Percentiles rank a stretch among this genome's conserved stretches.
These are phyloP conservation scores for Ditula angustiorana DNA, from an alignment of 2,888 invertebrate species.

Conservation along the genomic window DNA sequence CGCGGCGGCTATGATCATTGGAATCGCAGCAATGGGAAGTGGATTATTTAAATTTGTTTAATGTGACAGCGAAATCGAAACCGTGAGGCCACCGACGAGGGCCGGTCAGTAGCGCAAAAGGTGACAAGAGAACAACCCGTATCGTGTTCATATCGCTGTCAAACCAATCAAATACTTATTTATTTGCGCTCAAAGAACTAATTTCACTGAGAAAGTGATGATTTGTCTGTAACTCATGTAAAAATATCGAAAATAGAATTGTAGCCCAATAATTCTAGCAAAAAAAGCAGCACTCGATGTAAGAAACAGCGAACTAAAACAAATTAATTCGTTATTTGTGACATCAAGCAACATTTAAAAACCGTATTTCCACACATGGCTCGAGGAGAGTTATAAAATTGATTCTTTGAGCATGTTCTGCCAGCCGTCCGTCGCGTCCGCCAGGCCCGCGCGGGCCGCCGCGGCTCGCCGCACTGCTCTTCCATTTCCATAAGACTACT, in stretches of 20 bases:
- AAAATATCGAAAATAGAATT: background rate
- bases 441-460: conserved; percentile 49
- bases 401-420: background rate
- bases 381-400: conserved; percentile 2
- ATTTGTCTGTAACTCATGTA: background rate
- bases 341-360: conserved; percentile 37
- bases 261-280: background rate
- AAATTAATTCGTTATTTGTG: conserved; percentile 13
- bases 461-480: conserved; percentile 49
- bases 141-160: background rate
- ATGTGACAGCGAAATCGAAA: background rate
- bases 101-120: background rate
- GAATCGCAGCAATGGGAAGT: background rate
- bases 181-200: background rate
- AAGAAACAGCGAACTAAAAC: conserved; percentile 23
- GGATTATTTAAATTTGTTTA: background rate
- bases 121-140: background rate
- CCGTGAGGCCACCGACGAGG: conserved; percentile 7
- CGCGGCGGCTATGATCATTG: conserved; percentile 13
- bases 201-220: background rate
- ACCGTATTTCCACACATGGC: background rate
- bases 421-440: conserved; percentile 42
- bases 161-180: background rate
- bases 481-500: conserved; percentile 74
- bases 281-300: conserved; percentile 13